phyloP scores from a whole-genome alignment of 2,888 invertebrate species.

The Oasisia sp. region DNA sequence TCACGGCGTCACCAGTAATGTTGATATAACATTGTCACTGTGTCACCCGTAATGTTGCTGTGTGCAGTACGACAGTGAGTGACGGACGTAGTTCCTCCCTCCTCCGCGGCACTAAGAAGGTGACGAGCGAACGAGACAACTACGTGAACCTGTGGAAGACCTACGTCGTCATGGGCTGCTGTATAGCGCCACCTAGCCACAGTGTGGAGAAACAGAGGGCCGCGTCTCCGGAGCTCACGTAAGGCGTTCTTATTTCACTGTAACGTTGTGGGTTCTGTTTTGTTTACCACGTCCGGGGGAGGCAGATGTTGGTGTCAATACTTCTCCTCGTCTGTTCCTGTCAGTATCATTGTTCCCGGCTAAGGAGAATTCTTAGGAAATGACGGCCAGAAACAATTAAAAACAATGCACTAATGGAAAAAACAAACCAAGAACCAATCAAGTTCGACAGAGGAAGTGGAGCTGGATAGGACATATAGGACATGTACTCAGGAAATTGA shows the following conservation, averaged over 20 bases:
- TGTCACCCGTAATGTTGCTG: neutral
- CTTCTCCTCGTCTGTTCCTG: too few relatives aligned
- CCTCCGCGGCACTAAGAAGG: constrained; percentile 79
- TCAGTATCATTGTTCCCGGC: too few relatives aligned
- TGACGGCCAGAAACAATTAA: too few relatives aligned
- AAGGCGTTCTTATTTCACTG: neutral
- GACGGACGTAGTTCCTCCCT: constrained; percentile 91
- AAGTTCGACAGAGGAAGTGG: too few relatives aligned
- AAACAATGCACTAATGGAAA: too few relatives aligned
- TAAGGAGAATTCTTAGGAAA: too few relatives aligned
- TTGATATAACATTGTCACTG: neutral
- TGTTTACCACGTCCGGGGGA: neutral
- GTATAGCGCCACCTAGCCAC: constrained; percentile 89
- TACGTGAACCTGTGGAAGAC: constrained; percentile 98
- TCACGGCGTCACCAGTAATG: too few relatives aligned
- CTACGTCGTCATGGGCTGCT: constrained; percentile 95
- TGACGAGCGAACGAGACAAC: constrained; percentile 89
- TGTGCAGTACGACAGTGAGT: constrained; percentile 82
- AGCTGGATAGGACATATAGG: too few relatives aligned
- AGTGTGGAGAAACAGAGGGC: constrained; percentile 33
- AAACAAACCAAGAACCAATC: too few relatives aligned
- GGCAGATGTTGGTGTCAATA: too few relatives aligned
- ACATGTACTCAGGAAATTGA: too few relatives aligned
- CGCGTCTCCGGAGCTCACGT: constrained; percentile 38
- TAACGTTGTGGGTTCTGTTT: neutral